These are phyloP conservation scores for Prosapia bicincta DNA, from an alignment of 2,888 invertebrate species.

Conservation along the genomic window DNA sequence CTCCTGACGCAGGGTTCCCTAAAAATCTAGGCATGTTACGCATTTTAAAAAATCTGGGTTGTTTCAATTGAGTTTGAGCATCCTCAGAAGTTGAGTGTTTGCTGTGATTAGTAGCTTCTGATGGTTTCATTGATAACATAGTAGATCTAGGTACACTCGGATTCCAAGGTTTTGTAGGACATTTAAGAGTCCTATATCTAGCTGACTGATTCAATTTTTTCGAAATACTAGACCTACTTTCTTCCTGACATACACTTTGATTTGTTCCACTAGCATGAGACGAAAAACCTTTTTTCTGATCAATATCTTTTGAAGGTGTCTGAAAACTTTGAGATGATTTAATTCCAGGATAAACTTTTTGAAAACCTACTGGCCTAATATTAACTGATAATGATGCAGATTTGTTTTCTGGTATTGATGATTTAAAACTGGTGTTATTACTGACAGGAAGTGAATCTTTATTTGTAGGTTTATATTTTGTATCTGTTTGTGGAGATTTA, in stretches of 20 bases:
- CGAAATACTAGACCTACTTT: neutral
- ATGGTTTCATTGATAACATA: constrained; percentile 47
- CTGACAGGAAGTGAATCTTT: too few species aligned
- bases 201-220: constrained; percentile 42
- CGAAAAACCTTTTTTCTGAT: neutral
- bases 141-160: constrained; percentile 53
- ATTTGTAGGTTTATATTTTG: neutral
- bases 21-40: constrained; percentile 54
- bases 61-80: constrained; percentile 43
- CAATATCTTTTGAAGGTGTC: neutral
- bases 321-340: neutral
- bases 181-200: constrained; percentile 57
- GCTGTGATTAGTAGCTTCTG: constrained; percentile 24
- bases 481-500: too few species aligned
- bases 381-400: neutral
- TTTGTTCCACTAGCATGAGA: neutral
- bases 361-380: neutral
- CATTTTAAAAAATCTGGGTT: constrained; percentile 57
- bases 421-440: too few species aligned
- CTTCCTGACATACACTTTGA: neutral
- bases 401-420: neutral
- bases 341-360: neutral
- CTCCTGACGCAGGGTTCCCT: constrained; percentile 57
- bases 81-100: constrained; percentile 15
- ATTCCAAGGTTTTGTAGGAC: constrained; percentile 60